Evolutionary conservation across 2,797 vertebrate species (phyloP), one percentile per base, ranked within the genome.

Genomic region (Ficedula albicollis): DNA sequence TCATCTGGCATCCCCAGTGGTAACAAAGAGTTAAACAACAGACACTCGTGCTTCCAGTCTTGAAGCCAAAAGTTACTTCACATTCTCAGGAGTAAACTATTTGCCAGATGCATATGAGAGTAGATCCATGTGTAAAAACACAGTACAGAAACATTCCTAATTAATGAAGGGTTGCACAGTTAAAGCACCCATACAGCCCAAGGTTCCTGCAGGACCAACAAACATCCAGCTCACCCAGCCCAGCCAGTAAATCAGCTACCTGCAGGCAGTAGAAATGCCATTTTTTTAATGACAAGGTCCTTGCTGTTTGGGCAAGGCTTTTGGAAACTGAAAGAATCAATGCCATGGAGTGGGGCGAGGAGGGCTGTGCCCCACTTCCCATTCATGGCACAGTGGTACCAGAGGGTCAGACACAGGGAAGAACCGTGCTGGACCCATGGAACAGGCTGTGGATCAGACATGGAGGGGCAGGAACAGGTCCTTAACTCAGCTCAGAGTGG

Each of bases 41-140:
- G 73, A 91, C 58, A 88, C 58, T 95, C 93, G 44, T 59, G 90
- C 86, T 91, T 95, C 48, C 48, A 48, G 54, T 86, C 91, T 79
- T 69, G 89, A 70, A 48, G 98, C 98, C 98, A 98, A 97, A 90
- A 84, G 97, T 97, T 97, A 98, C 96, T 96, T 98, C 97, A 98
- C 77, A 39, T 97, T 97, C 96, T 96, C 87, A 67, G 95, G 96
- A 98, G 87, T 96, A 93, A 98, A 97, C 95, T 97, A 92, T 97
- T 96, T 96, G 95, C 96, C 98, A 97, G 97, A 97, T 97, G 94
- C 92, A 93, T 48, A 51, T 81, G 64, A 95, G 95, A 97, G 96
- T 94, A 95, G 94, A 95, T 91, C 86, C 95, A 92, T 94, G 86
- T 97, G 96, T 94, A 81, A 96, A 97, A 97, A 96, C 89, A 93